phyloP scores from a whole-genome alignment of 2,797 vertebrate genomes.

The Sebastes taczanowskii region DNA sequence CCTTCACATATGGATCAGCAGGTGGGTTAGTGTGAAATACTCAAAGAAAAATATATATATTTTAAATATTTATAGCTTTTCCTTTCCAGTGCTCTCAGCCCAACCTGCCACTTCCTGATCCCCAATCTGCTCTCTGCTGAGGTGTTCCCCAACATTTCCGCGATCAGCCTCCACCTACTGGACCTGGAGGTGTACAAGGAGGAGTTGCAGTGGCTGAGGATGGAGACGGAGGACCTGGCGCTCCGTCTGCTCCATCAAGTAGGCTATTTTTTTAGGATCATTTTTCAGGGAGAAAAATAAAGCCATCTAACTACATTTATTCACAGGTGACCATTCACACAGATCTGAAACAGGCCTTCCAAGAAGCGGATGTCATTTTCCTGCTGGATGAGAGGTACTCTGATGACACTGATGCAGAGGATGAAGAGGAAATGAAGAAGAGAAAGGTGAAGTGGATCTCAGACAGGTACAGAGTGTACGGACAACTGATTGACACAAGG shows the following conservation, averaged over 20 bases:
- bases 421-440: conserved; percentile 48
- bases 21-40: conserved; percentile 73
- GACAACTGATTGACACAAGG: conserved; percentile 83
- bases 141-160: conserved; percentile 77
- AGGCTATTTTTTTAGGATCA: background rate
- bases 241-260: conserved; percentile 77
- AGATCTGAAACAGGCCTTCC: conserved; percentile 81
- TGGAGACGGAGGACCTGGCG: conserved; percentile 84
- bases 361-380: conserved; percentile 84
- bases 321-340: conserved; percentile 82
- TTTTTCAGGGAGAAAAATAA: background rate
- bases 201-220: conserved; percentile 68
- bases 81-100: conserved; percentile 83
- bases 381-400: conserved; percentile 84
- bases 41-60: background rate
- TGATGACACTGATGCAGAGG: background rate
- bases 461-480: conserved; percentile 81
- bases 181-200: conserved; percentile 70
- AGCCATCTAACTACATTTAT: background rate
- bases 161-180: conserved; percentile 88
- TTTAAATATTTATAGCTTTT: background rate
- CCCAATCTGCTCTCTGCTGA: conserved; percentile 84
- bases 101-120: conserved; percentile 83
- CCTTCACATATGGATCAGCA: conserved; percentile 90
- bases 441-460: conserved; percentile 62